These are phyloP conservation scores for Leptodactylus fallax DNA, from an alignment of 2,797 vertebrate species.

Conservation along the genomic window DNA sequence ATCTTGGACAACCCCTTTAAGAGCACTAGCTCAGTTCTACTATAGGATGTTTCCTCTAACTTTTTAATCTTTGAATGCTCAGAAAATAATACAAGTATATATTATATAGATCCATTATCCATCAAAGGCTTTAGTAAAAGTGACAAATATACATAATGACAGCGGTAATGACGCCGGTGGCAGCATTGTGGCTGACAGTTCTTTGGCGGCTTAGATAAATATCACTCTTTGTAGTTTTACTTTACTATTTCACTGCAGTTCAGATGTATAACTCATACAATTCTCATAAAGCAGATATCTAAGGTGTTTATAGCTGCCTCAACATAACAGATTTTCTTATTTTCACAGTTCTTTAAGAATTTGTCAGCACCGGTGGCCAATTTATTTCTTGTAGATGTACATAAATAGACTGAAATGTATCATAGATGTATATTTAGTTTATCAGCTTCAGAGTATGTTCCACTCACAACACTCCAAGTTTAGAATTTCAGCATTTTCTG, in stretches of 20 bases:
- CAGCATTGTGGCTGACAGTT: conserved; percentile 46
- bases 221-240: conserved; percentile 47
- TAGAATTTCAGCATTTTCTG: conserved; percentile 20
- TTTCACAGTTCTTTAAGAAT: conserved; percentile 34
- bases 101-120: conserved; percentile 23
- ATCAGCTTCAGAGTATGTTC: conserved; percentile 25
- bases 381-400: conserved; percentile 37
- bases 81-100: background rate
- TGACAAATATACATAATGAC: conserved; percentile 51
- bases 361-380: conserved; percentile 23
- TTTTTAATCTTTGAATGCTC: conserved; percentile 29
- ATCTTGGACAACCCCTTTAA: background rate
- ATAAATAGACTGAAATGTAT: conserved; percentile 32
- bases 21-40: background rate
- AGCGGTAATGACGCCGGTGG: conserved; percentile 51
- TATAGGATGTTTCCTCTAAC: background rate
- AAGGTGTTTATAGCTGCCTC: conserved; percentile 41
- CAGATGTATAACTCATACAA: conserved; percentile 43
- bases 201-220: conserved; percentile 38
- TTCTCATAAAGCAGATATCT: conserved; percentile 24
- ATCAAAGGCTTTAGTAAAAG: conserved; percentile 48
- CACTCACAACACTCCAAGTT: background rate
- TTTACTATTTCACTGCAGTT: conserved; percentile 49
- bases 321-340: conserved; percentile 35
- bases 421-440: conserved; percentile 28